Base-by-base conservation (phyloP, 2,888 invertebrate genomes). In the Drosophila bunnanda region DNA sequence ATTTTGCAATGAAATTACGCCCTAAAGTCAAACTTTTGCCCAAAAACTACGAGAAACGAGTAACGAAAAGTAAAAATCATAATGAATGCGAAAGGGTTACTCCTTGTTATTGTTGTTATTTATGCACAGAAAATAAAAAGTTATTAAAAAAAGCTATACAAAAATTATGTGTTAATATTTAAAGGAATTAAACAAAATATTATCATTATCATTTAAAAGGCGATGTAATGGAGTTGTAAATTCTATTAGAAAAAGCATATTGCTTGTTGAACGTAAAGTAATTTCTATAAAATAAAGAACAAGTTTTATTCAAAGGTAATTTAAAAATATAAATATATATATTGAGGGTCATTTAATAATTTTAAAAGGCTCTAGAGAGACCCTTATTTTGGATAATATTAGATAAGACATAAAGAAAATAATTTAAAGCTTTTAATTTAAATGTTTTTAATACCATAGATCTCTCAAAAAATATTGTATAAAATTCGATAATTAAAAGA, bases 1-100 rank as follows among this genome's bases (percentile, higher is more conserved):
- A 79, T 85, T 82, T 85, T 82, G 79, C 82, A 82, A 82, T 82
- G 79, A 82, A 82, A 82, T 85, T 85, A 82, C 82, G 82, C 79
- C 82, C 82, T 79, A 77, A 85, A 82, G 85, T 85, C 82, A 85
- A 82, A 82, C 74, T 82, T 82, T 85, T 81, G 68, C 71, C 52
- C 68, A 65, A 65, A 66, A 65, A 55, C 41, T 57, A 53, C 50
- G 54, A 66, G 54, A 67, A 74, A 69, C 54, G 62, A 81, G 32
- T 66, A 70, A 52, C 38, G 59, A 55, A 57, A 36, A 67, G 32
- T 67, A 77, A 79, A 81, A 77, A 79, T 79, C 76, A 83, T 80
- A 82, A 80, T 80, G 82, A 82, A 80, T 80, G 80, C 76, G 62
- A 66, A 25, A 52, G 65, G 41, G 44, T 41, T 41, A 22, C 65